Evolutionary conservation across 2,113 vertebrate genomes (phyloP), one percentile per base, ranked within the genome.

Genomic region (Mungos mungo): DNA sequence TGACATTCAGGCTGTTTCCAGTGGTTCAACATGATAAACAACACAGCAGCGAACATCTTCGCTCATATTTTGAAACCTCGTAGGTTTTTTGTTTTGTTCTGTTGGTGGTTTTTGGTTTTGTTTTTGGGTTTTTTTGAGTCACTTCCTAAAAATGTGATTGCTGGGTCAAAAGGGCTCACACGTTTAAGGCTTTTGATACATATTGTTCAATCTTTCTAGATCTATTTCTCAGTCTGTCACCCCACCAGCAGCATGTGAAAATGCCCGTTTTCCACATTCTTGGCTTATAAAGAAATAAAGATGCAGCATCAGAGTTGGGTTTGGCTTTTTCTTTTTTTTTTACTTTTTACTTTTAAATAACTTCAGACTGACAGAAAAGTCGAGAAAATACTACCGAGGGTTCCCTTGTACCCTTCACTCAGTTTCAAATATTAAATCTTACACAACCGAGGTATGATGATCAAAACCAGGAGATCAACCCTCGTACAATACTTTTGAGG

Each of bases 201-300:
- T 18, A 15, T 25, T 50, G 11, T 60, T 93, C 15, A 68, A 41
- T 19, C 65, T 45, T 60, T 60, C 63, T 88, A 18, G n/a, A 63
- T 35, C n/a, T 23, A 3, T 41, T 33, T n/a, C 77, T 68, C 82
- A 54, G 38, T 47, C 7, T 72, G 4, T 60, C 45, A 90, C 23
- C 31, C 65, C 68, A 54, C 50, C 31, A 31, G 50, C 33, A 80
- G 21, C 31, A 19, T n/a, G 21, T 27, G 21, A 89, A 87, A 90
- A 76, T 18, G 29, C 9, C n/a, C 38, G 33, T 45, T 69, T 68
- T 35, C 18, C 29, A 68, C 29, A 87, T 23, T 7, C 31, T 89
- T 88, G 6, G 27, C 35, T 66, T 91, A 57, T 71, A 82, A 71
- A 18, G 41, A 38, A 93, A 18, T 50, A 57, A 90, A 88, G 38